Base-by-base conservation (phyloP, 37 sponge, comb jelly and placozoan species). In the Bolinopsis microptera region DNA sequence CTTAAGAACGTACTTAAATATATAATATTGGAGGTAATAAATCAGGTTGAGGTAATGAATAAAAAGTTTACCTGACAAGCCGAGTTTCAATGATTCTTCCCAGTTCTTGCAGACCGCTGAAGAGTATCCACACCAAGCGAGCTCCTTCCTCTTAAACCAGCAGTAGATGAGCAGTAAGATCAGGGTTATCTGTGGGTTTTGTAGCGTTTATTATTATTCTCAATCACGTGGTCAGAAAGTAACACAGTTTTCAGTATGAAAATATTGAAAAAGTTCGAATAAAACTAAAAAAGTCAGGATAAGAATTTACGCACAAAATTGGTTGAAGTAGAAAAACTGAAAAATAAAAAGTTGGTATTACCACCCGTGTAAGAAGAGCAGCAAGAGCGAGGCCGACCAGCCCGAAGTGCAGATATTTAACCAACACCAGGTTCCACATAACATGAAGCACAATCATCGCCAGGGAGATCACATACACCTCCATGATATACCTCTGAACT, bases 1-100 rank as follows among this genome's bases (percentile, higher is more conserved):
- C n/a, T n/a, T n/a, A n/a, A n/a, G n/a, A n/a, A n/a, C n/a, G n/a
- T n/a, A n/a, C n/a, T n/a, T n/a, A n/a, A n/a, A n/a, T n/a, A n/a
- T n/a, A n/a, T n/a, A n/a, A n/a, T n/a, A n/a, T n/a, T n/a, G n/a
- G n/a, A n/a, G n/a, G n/a, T n/a, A n/a, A n/a, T n/a, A n/a, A n/a
- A n/a, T n/a, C n/a, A n/a, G n/a, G n/a, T n/a, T n/a, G n/a, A n/a
- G n/a, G n/a, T n/a, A n/a, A n/a, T n/a, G n/a, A n/a, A n/a, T n/a
- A n/a, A n/a, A n/a, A n/a, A n/a, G n/a, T n/a, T n/a, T 22, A 80
- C 82, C 82, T 40, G 90, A 86, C 3, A 86, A 26, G 3, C 90
- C 90, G 5, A 86, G 61, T 40, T 86, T 86, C 48, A 86, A n/a
- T 2, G 48, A 30, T 39, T 86, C 90, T 40, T 25, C 48, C 90